Percentiles rank a stretch among this genome's conserved stretches.
These are phyloP conservation scores for Podarcis raffonei DNA, from an alignment of 2,113 vertebrate genomes.

Conservation along the genomic window DNA sequence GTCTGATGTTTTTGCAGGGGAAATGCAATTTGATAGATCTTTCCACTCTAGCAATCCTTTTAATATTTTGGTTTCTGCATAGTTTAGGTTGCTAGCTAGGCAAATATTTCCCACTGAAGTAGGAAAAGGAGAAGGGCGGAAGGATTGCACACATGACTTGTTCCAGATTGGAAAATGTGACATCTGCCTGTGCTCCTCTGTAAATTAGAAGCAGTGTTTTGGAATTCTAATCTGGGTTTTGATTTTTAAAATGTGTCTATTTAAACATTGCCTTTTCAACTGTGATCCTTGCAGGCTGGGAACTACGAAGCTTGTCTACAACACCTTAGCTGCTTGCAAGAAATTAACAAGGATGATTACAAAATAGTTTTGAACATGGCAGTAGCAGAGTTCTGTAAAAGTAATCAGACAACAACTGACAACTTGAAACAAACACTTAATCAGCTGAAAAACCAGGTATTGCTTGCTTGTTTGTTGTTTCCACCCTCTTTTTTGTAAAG, in stretches of 20 bases:
- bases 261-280: slow-evolving; percentile 44
- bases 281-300: slow-evolving; percentile 81
- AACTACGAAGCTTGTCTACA: slow-evolving; percentile 90
- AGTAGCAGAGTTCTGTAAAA: slow-evolving; percentile 94
- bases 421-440: slow-evolving; percentile 89
- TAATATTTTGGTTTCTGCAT: not conserved
- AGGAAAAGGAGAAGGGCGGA: not conserved
- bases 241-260: not conserved
- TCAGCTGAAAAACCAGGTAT: slow-evolving; percentile 93
- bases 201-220: not conserved
- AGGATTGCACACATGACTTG: not conserved
- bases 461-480: accelerated
- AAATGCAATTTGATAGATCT: not conserved
- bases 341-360: slow-evolving; percentile 96
- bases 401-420: slow-evolving; percentile 90
- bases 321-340: slow-evolving; percentile 88
- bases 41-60: not conserved
- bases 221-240: not conserved
- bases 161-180: not conserved
- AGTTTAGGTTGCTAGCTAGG: not conserved
- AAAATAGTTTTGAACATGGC: slow-evolving; percentile 95
- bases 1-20: not conserved
- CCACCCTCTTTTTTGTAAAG: not conserved
- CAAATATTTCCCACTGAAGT: not conserved
- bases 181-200: not conserved